phyloP scores from a whole-genome alignment of 2,888 invertebrate species.

The Shargacucullia verbasci region DNA sequence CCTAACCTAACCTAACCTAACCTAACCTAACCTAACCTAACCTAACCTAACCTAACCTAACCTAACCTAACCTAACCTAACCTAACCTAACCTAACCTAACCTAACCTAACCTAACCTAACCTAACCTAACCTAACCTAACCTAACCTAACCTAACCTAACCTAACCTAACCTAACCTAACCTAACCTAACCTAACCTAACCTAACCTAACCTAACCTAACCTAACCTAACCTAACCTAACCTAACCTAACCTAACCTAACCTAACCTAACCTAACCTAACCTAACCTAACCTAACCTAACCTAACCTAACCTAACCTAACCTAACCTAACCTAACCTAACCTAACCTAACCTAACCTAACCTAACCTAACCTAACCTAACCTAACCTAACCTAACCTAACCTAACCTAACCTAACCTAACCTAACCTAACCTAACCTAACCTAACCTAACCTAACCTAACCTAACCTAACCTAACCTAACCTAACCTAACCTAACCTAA shows the following conservation, averaged over 20 bases:
- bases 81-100: conserved; percentile 29
- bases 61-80: conserved; percentile 11
- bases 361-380: conserved; percentile 38
- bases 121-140: conserved; percentile 23
- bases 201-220: conserved; percentile 14
- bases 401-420: conserved; percentile 39
- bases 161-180: conserved; percentile 30
- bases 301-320: conserved; percentile 10
- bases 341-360: conserved; percentile 22
- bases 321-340: conserved; percentile 21
- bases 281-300: conserved; percentile 14
- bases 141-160: conserved; percentile 20
- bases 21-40: conserved; percentile 33
- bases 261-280: conserved; percentile 15
- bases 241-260: no score
- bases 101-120: conserved; percentile 25
- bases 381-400: conserved; percentile 33
- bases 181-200: conserved; percentile 28
- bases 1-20: conserved; percentile 34
- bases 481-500: conserved; percentile 37
- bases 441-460: conserved; percentile 6
- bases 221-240: conserved; percentile 12
- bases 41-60: conserved; percentile 25
- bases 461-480: conserved; percentile 23
- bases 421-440: conserved; percentile 25